A percentile compares a stretch with the other conserved stretches of the same genome.
phyloP scores from a whole-genome alignment of 2,113 vertebrate species.

The Seriola quinqueradiata region DNA sequence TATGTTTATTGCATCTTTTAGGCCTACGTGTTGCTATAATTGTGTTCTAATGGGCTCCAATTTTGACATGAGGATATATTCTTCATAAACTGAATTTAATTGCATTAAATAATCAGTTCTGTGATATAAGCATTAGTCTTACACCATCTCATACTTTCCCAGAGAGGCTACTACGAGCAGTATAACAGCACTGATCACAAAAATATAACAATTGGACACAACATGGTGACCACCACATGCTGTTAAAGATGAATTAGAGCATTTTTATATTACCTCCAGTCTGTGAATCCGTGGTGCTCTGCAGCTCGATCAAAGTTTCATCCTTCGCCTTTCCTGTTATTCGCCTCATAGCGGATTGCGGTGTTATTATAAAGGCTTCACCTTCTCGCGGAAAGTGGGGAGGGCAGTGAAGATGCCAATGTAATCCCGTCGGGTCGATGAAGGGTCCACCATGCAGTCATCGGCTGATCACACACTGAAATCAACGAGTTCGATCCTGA shows the following conservation, averaged over 20 bases:
- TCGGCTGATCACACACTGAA: neutral
- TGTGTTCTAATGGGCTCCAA: neutral
- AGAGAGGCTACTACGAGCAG: neutral
- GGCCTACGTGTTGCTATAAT: neutral
- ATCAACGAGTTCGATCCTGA: constrained; percentile 18
- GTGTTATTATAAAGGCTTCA: constrained; percentile 29
- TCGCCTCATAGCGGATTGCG: constrained; percentile 75
- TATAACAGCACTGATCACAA: neutral
- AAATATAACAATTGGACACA: no score
- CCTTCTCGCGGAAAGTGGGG: constrained; percentile 12
- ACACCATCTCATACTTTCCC: neutral
- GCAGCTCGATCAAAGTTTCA: constrained; percentile 85
- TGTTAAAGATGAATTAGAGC: neutral
- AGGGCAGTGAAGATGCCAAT: constrained; percentile 31
- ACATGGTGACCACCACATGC: no score
- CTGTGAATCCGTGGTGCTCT: constrained; percentile 71
- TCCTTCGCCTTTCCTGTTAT: constrained; percentile 83
- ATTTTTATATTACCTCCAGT: constrained; percentile 67
- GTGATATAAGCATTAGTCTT: neutral
- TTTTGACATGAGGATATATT: neutral
- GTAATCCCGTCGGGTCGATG: neutral
- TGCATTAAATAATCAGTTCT: neutral
- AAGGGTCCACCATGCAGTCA: neutral
- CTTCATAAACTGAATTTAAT: neutral
- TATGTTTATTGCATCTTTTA: neutral